phyloP scores from a whole-genome alignment of 2,888 invertebrate species.

The Apotomis turbidana region DNA sequence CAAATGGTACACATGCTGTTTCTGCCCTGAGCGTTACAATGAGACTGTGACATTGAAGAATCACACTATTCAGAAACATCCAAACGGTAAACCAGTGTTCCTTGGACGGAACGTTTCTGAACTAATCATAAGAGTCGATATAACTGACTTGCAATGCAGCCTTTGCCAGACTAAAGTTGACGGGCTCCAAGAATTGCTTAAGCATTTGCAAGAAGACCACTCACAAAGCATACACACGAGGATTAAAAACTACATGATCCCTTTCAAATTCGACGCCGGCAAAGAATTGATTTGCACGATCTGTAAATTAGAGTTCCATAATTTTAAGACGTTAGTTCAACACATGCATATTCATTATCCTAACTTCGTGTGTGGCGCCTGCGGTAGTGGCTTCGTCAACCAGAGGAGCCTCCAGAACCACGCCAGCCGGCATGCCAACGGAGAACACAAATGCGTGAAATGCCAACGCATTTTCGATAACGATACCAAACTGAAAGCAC shows the following conservation, averaged over 20 bases:
- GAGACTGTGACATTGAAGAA: conserved; percentile 26
- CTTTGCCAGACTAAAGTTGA: conserved; percentile 44
- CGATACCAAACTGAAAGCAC: conserved; percentile 66
- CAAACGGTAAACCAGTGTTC: conserved; percentile 8
- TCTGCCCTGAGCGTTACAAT: conserved; percentile 30
- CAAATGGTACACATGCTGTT: conserved; percentile 37
- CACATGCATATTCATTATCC: conserved; percentile 64
- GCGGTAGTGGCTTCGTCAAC: conserved; percentile 60
- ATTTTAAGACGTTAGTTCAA: conserved; percentile 58
- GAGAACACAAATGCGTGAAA: conserved; percentile 61
- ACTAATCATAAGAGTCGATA: conserved; percentile 43
- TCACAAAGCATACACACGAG: conserved; percentile 51
- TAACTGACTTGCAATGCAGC: conserved; percentile 41
- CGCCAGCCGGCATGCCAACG: conserved; percentile 59
- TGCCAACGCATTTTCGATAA: conserved; percentile 76
- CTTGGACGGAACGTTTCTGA: conserved; percentile 27
- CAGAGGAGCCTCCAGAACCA: conserved; percentile 57
- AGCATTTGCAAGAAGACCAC: conserved; percentile 55
- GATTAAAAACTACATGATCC: conserved; percentile 55
- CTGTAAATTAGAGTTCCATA: conserved; percentile 53
- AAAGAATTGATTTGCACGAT: conserved; percentile 54
- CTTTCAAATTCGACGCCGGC: conserved; percentile 57
- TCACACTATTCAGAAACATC: conserved; percentile 30
- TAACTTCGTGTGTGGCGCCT: conserved; percentile 59
- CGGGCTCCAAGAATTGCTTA: conserved; percentile 49